phyloP scores from a whole-genome alignment of 2,113 vertebrate genomes.

The Anser cygnoides region DNA sequence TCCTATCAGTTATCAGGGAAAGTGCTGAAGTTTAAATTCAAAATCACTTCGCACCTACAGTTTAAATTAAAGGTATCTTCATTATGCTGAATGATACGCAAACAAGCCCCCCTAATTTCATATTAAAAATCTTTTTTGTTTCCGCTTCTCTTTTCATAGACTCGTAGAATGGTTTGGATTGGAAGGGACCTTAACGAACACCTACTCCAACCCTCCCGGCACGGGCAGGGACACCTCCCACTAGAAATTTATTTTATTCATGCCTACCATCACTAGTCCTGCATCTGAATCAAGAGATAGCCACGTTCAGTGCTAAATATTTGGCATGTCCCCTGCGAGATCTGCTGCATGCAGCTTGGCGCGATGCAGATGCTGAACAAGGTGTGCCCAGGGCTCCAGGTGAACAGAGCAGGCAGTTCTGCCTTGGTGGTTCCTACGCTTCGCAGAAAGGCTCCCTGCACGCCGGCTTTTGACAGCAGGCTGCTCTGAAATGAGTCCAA shows the following conservation, averaged over 20 bases:
- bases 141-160: neutral
- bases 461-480: neutral
- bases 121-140: neutral
- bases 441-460: neutral
- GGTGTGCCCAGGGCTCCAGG: neutral
- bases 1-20: neutral
- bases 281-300: neutral
- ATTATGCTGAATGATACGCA: neutral
- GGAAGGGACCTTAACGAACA: no score
- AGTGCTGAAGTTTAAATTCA: neutral
- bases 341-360: fast-evolving
- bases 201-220: no score
- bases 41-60: neutral
- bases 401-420: neutral
- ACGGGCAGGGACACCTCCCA: no score
- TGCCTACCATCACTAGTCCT: neutral
- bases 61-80: neutral
- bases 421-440: neutral
- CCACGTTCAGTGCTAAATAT: fast-evolving
- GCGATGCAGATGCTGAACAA: fast-evolving
- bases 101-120: neutral
- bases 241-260: neutral
- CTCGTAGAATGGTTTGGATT: no score
- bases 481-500: neutral
- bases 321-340: no score